Evolutionary conservation across 2,113 vertebrate genomes (phyloP).

Genomic region (Ciconia boyciana): DNA sequence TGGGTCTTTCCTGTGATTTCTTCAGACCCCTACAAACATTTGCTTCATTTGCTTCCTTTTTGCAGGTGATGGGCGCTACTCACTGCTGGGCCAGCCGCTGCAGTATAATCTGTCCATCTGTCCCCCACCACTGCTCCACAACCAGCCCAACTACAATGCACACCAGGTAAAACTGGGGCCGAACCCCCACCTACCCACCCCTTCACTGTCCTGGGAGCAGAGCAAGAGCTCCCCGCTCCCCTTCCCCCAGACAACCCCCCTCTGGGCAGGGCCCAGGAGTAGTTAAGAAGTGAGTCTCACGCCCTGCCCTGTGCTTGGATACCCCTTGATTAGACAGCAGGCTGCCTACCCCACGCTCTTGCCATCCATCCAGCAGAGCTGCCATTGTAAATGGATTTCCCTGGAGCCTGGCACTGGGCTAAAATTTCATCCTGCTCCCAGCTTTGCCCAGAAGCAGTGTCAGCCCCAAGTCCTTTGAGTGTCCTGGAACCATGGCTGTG

Average conservation of each 20-base stretch:
- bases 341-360: not conserved
- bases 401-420: not conserved
- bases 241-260: too few species aligned
- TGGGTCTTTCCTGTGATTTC: not conserved
- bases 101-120: conserved; percentile 94
- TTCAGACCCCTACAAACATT: too few species aligned
- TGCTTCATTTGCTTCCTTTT: not conserved
- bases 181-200: not conserved
- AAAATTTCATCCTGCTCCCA: not conserved
- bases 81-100: conserved; percentile 92
- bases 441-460: not conserved
- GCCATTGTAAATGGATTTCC: not conserved
- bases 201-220: not conserved
- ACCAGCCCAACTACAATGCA: conserved; percentile 87
- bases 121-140: conserved; percentile 88
- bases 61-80: conserved; percentile 90
- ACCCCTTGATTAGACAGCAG: not conserved
- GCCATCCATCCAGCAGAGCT: not conserved
- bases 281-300: not conserved
- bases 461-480: not conserved
- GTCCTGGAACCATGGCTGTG: not conserved
- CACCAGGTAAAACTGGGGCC: conserved; percentile 82
- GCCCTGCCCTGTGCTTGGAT: not conserved
- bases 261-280: not conserved
- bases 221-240: not conserved